These are phyloP conservation scores for Leuciscus idus DNA, from an alignment of 2,113 vertebrate genomes.

Conservation along the genomic window DNA sequence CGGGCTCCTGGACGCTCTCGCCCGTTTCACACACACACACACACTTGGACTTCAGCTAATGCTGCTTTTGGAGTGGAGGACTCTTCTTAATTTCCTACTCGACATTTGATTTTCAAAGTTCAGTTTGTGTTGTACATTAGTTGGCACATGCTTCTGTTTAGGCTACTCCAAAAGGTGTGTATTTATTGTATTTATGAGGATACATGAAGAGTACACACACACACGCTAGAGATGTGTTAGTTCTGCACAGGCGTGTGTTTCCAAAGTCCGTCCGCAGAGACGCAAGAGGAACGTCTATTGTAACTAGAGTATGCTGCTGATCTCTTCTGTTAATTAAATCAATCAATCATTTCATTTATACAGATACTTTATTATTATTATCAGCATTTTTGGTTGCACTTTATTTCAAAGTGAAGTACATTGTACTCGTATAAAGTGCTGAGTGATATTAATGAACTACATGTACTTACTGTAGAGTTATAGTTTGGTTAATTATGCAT, in stretches of 20 bases:
- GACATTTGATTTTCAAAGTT: slow-evolving; percentile 53
- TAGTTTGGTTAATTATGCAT: too few relatives aligned
- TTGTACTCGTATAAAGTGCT: too few relatives aligned
- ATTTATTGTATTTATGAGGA: slow-evolving; percentile 46
- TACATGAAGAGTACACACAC: slow-evolving; percentile 60
- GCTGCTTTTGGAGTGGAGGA: slow-evolving; percentile 60
- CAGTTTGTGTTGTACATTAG: slow-evolving; percentile 37
- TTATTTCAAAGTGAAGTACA: too few relatives aligned
- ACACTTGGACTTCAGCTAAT: slow-evolving; percentile 53
- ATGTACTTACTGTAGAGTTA: too few relatives aligned
- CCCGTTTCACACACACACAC: slow-evolving; percentile 36
- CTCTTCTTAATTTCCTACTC: slow-evolving; percentile 47
- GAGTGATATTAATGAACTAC: too few relatives aligned
- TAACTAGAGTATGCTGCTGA: slow-evolving; percentile 29
- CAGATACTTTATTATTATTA: slow-evolving; percentile 6
- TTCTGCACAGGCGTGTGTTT: slow-evolving; percentile 23
- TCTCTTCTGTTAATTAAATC: not conserved
- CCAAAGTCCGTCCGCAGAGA: too few relatives aligned
- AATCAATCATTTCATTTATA: not conserved
- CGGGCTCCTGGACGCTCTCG: slow-evolving; percentile 53
- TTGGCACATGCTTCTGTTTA: slow-evolving; percentile 44
- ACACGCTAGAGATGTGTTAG: slow-evolving; percentile 57
- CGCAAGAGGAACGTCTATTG: not conserved
- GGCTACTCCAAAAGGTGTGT: slow-evolving; percentile 39
- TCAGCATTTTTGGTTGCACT: not conserved